phyloP scores from a whole-genome alignment of 37 sponge, comb jelly and placozoan genomes.

The Axinella damicornis region DNA sequence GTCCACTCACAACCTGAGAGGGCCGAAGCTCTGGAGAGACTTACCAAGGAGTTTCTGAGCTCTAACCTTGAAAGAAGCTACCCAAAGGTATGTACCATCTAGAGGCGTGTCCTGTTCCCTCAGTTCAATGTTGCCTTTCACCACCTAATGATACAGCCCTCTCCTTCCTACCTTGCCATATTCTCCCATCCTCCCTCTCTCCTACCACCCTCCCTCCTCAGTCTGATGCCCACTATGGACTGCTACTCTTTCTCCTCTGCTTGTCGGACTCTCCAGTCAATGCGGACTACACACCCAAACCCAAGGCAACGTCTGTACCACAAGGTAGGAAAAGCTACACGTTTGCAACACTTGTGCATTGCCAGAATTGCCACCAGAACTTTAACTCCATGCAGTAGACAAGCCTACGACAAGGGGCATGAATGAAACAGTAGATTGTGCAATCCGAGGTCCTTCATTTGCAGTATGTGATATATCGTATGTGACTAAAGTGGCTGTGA shows the following conservation, averaged over 20 bases:
- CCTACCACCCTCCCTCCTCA: neutral
- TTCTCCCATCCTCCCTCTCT: neutral
- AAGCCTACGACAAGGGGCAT: no score
- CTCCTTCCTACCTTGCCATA: no score
- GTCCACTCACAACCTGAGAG: conserved; percentile 60
- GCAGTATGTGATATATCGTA: no score
- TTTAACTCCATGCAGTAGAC: no score
- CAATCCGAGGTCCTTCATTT: no score
- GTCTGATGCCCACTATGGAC: conserved; percentile 69
- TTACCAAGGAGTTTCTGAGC: conserved; percentile 34
- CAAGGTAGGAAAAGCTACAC: neutral
- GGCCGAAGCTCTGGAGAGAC: conserved; percentile 47
- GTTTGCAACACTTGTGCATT: no score
- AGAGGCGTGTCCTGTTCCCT: no score
- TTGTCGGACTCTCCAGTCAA: conserved; percentile 52
- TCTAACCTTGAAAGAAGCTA: conserved; percentile 17
- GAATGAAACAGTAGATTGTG: no score
- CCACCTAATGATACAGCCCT: no score
- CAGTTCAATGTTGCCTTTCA: no score
- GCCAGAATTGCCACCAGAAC: no score
- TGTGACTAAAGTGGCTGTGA: no score
- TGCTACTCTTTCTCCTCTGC: conserved; percentile 53
- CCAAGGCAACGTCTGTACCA: neutral
- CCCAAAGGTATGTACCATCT: conserved; percentile 34
- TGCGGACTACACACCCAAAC: neutral